phyloP scores from a whole-genome alignment of 2,888 invertebrate species.

The Schizaphis graminum region DNA sequence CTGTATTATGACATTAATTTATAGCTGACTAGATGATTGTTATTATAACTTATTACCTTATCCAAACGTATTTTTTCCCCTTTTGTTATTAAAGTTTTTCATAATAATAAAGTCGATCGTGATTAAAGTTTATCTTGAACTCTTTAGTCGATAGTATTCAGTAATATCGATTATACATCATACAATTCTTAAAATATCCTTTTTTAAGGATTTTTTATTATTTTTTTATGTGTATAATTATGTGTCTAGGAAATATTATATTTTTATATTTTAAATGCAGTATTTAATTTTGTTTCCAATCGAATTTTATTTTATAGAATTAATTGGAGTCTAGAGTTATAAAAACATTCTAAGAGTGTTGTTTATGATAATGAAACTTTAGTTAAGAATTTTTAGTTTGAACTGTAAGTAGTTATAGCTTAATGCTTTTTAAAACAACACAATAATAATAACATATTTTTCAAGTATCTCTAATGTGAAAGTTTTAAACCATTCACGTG shows the following conservation, averaged over 20 bases:
- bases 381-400: not conserved
- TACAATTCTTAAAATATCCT: not conserved
- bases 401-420: not conserved
- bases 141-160: not conserved
- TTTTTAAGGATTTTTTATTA: too few relatives aligned
- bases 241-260: not conserved
- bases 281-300: not conserved
- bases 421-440: constrained; percentile 2
- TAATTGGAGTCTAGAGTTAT: not conserved
- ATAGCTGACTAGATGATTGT: not conserved
- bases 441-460: not conserved
- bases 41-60: not conserved
- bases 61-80: not conserved
- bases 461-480: constrained; percentile 21
- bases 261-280: not conserved
- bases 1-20: not conserved
- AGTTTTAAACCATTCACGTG: constrained; percentile 18
- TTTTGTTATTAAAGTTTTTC: constrained; percentile 9
- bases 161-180: not conserved
- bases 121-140: not conserved
- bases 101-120: not conserved
- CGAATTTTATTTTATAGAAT: not conserved
- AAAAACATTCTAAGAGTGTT: not conserved
- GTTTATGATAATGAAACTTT: not conserved
- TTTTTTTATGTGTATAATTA: not conserved